Percentiles rank a stretch among this genome's conserved stretches.
These are phyloP conservation scores for Hydrolagus colliei DNA, from an alignment of 2,797 vertebrate genomes.

Conservation along the genomic window DNA sequence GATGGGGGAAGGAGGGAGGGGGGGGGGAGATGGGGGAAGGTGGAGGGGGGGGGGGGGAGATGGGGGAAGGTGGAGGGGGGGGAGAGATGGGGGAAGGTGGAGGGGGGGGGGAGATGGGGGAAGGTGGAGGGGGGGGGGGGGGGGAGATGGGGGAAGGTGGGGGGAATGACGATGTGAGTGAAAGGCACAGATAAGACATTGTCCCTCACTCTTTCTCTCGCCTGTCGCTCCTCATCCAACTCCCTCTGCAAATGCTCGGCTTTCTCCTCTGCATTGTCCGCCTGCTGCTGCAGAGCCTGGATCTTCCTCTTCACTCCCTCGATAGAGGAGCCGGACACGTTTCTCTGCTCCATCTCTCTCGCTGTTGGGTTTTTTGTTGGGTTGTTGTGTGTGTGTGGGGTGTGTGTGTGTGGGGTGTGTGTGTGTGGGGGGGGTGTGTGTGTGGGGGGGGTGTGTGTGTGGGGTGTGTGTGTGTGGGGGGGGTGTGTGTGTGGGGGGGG, in stretches of 20 bases:
- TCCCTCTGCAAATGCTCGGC: slow-evolving; percentile 62
- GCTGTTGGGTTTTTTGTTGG: background rate
- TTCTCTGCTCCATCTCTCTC: background rate
- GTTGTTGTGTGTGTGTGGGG: too few species aligned
- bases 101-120: too few species aligned
- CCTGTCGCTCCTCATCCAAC: slow-evolving; percentile 62
- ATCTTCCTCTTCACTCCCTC: slow-evolving; percentile 75
- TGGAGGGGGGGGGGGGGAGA: too few species aligned
- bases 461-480: too few species aligned
- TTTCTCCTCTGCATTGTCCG: slow-evolving; percentile 67
- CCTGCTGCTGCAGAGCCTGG: slow-evolving; percentile 60
- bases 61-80: too few species aligned
- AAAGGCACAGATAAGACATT: background rate
- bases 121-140: too few species aligned
- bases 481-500: too few species aligned
- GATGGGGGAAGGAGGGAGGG: too few species aligned
- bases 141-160: background rate
- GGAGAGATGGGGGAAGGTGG: too few species aligned
- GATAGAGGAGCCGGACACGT: slow-evolving; percentile 63
- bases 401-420: too few species aligned
- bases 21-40: background rate
- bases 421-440: too few species aligned
- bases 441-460: too few species aligned
- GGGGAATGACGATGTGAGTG: background rate
- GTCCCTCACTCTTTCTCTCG: slow-evolving; percentile 54